Conservation (phyloP, 2,113 vertebrate species). For the Anarrhichthys ocellatus region DNA sequence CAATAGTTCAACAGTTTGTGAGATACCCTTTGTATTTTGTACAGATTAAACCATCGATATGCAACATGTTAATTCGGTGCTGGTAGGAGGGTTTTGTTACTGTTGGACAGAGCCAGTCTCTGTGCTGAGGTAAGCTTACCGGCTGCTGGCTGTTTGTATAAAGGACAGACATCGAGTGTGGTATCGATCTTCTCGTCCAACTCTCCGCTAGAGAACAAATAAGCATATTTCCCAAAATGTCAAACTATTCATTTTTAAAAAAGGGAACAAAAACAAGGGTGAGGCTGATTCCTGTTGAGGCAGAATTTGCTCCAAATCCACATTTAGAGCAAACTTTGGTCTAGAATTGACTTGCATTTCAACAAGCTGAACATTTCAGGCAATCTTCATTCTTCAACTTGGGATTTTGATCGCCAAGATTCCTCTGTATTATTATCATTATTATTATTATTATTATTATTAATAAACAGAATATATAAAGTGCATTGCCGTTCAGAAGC, state of each 20-base stretch:
- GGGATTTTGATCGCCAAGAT: background rate
- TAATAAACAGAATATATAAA: background rate
- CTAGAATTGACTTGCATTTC: background rate
- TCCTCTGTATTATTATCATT: background rate
- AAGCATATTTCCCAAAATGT: background rate
- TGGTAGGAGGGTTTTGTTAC: too few species aligned
- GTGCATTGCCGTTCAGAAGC: background rate
- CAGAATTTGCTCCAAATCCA: background rate
- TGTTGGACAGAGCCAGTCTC: background rate
- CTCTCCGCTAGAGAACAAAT: background rate
- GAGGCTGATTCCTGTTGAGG: background rate
- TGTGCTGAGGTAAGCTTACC: constrained; percentile 16
- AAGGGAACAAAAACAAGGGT: background rate
- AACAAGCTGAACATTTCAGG: background rate
- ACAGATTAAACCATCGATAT: background rate
- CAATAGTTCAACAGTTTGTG: background rate
- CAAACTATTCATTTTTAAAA: background rate
- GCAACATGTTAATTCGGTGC: background rate
- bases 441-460: background rate
- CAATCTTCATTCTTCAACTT: background rate
- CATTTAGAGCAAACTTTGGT: background rate
- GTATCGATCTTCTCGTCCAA: background rate
- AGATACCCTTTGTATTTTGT: background rate
- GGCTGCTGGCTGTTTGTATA: too few species aligned
- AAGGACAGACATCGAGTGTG: background rate